Evolutionary conservation across 2,888 invertebrate species (phyloP).

Genomic region (Macroteleia sp.): DNA sequence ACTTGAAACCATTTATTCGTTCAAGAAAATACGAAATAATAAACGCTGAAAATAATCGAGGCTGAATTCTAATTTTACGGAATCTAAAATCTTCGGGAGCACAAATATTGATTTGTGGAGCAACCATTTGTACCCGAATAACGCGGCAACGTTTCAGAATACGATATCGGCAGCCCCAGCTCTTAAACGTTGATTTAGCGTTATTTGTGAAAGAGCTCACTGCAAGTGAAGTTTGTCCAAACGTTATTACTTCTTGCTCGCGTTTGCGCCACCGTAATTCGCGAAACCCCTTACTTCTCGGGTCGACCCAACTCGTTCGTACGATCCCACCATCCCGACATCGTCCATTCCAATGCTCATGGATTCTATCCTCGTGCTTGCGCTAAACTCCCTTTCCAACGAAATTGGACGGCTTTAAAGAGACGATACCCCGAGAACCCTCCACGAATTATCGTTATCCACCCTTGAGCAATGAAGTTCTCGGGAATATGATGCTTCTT

Average conservation of each 20-base stretch:
- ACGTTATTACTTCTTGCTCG: slow-evolving; percentile 78
- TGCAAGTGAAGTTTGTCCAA: slow-evolving; percentile 59
- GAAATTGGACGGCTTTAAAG: slow-evolving; percentile 72
- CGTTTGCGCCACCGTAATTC: slow-evolving; percentile 69
- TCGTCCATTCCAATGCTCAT: slow-evolving; percentile 60
- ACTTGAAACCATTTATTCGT: too few relatives aligned
- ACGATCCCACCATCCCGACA: slow-evolving; percentile 47
- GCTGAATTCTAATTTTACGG: too few relatives aligned
- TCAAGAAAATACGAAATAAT: too few relatives aligned
- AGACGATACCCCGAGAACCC: slow-evolving; percentile 65
- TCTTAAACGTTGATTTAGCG: slow-evolving; percentile 57
- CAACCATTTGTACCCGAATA: slow-evolving; percentile 34
- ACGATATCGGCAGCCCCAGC: slow-evolving; percentile 36
- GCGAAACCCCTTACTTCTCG: slow-evolving; percentile 36
- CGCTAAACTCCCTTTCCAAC: slow-evolving; percentile 67
- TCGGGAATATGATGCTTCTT: slow-evolving; percentile 67
- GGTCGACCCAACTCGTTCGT: slow-evolving; percentile 44
- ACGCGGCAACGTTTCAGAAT: slow-evolving; percentile 38
- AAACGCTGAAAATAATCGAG: too few relatives aligned
- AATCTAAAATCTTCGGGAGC: too few relatives aligned
- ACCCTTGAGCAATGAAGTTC: slow-evolving; percentile 68
- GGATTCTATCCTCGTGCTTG: slow-evolving; percentile 63
- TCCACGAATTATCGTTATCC: slow-evolving; percentile 65
- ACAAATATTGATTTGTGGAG: too few relatives aligned
- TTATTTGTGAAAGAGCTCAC: slow-evolving; percentile 52